Evolutionary conservation across 1,140 invertebrate species (phyloP).

Genomic region (Orius insidiosus): DNA sequence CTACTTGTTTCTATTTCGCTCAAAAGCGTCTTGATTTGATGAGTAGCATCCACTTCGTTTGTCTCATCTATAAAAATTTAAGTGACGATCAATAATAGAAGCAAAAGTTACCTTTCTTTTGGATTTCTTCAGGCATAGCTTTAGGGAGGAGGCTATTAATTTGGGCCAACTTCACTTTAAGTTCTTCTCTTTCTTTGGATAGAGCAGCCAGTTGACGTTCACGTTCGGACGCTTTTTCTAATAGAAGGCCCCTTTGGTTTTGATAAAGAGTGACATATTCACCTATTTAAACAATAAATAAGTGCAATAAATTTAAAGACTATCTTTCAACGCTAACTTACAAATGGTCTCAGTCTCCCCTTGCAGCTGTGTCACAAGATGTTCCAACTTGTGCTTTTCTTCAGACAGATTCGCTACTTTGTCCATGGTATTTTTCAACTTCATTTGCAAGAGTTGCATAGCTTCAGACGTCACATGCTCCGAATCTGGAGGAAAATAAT

Average conservation of each 20-base stretch:
- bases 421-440: constrained; percentile 74
- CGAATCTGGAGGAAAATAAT: not conserved
- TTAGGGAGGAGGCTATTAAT: constrained; percentile 49
- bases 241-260: constrained; percentile 68
- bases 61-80: not conserved
- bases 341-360: constrained; percentile 91
- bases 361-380: constrained; percentile 79
- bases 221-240: constrained; percentile 65
- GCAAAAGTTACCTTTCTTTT: constrained; percentile 5
- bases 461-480: constrained; percentile 26
- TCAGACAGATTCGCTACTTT: constrained; percentile 77
- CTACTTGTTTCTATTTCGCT: constrained; percentile 65
- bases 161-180: constrained; percentile 57
- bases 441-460: constrained; percentile 58
- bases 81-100: not conserved
- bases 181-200: constrained; percentile 54
- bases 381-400: constrained; percentile 81
- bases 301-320: no score
- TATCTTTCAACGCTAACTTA: no score
- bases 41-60: constrained; percentile 34
- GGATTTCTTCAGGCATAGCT: constrained; percentile 22
- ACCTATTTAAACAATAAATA: constrained; percentile 33
- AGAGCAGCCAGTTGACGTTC: constrained; percentile 61
- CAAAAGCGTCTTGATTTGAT: constrained; percentile 57
- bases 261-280: constrained; percentile 91